Base-by-base conservation (phyloP, 2,113 vertebrate genomes). In the Gambusia affinis region DNA sequence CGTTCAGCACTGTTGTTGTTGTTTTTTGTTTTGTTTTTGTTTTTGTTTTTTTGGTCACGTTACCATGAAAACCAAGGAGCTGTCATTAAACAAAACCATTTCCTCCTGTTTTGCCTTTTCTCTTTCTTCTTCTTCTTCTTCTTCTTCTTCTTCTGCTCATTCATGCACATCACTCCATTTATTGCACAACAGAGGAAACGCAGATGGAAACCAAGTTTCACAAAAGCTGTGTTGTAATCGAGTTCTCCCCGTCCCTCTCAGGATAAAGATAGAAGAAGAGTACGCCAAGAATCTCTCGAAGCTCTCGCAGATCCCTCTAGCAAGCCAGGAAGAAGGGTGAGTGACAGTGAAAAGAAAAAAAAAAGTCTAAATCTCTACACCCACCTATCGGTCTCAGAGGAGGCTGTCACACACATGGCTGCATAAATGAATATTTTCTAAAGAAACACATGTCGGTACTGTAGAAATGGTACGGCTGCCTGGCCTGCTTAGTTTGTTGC, bases 211-310 rank as follows among this genome's bases (percentile, higher is more conserved):
- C 61, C 29, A 28, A 0, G 44, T 84, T 87, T 75, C 30, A 30
- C 62, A 79, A 86, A 70, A 7, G 68, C 42, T 27, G 27, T 87
- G 79, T 72, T 66, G 74, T 91, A 83, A 92, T 80, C 64, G 74
- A 72, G 69, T 35, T 80, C 72, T 89, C 62, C 67, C 31, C 85
- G 85, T 88, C 80, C 70, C 39, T 83, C 72, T 67, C 91, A 99
- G 98, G 92, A 99, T 99, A 96, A 99, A 96, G 93, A 99, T 99
- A 85, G 98, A 99, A 93, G 98, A 99, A 69, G 98, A 99, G 68
- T 99, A 99, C 76, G 96, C 98, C 64, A 99, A 98, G 92, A 99
- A 96, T 80, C 94, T 99, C 51, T 96, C 97, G 72, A 98, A 97
- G 90, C 95, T 99, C 65, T 99, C 98, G 51, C 98, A 99, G 95